Conservation (phyloP, 2,113 vertebrate species). For the Amazona guildingii region DNA sequence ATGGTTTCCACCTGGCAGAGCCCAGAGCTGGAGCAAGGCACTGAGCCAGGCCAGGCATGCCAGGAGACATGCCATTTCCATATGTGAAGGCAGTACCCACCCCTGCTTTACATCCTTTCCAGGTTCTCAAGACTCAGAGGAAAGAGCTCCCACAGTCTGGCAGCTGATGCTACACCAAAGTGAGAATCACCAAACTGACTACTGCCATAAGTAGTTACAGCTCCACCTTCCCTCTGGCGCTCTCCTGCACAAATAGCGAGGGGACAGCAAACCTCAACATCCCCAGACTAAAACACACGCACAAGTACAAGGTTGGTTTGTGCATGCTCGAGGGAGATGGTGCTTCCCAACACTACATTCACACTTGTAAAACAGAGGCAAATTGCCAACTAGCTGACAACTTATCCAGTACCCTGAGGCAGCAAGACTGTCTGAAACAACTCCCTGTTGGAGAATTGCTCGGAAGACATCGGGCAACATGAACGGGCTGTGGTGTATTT, state of each 20-base stretch:
- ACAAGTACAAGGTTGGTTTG: not conserved
- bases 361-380: constrained; percentile 17
- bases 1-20: not conserved
- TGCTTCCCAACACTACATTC: not conserved
- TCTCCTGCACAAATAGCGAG: not conserved
- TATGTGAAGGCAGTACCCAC: constrained; percentile 18
- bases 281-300: not conserved
- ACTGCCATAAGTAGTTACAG: not conserved
- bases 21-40: not conserved
- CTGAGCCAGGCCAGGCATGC: not conserved
- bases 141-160: not conserved
- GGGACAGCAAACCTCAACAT: not conserved
- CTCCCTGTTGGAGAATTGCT: not conserved
- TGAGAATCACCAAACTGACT: not conserved
- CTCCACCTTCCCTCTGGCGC: not conserved
- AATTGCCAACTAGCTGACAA: not conserved
- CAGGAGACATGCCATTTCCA: constrained; percentile 20
- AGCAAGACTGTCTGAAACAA: not conserved
- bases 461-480: not conserved
- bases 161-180: not conserved
- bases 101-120: constrained; percentile 43
- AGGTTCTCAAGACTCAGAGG: not conserved
- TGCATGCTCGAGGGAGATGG: not conserved
- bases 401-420: not conserved
- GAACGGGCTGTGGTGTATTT: not conserved